phyloP scores from a whole-genome alignment of 1,140 invertebrate species.

The Lordiphosa stackelbergi region DNA sequence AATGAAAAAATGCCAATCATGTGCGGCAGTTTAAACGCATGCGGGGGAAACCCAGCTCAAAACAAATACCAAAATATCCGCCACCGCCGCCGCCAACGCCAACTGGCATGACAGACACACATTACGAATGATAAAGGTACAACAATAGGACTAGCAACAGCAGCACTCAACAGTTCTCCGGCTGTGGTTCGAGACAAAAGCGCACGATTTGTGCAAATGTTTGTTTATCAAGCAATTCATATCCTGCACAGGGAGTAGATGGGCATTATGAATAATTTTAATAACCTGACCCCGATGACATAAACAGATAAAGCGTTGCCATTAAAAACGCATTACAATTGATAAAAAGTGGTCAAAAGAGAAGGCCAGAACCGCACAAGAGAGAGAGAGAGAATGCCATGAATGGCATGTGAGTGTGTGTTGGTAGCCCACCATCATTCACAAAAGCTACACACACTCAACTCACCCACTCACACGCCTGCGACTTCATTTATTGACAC shows the following conservation, averaged over 20 bases:
- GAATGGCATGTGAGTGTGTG: constrained; percentile 29
- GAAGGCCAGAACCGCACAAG: constrained; percentile 1
- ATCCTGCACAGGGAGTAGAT: constrained; percentile 15
- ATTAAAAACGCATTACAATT: constrained; percentile 76
- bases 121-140: constrained; percentile 68
- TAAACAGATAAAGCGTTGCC: constrained; percentile 63
- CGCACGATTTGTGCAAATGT: constrained; percentile 44
- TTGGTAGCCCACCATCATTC: constrained; percentile 54
- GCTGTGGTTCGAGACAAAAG: constrained; percentile 29
- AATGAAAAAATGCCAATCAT: constrained; percentile 56
- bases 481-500: constrained; percentile 23
- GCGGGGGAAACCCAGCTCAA: constrained; percentile 51
- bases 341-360: constrained; percentile 35
- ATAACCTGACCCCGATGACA: constrained; percentile 61
- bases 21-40: constrained; percentile 10
- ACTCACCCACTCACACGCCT: constrained; percentile 9
- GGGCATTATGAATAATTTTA: constrained; percentile 64
- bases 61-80: constrained; percentile 22
- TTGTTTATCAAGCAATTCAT: constrained; percentile 46
- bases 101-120: constrained; percentile 58
- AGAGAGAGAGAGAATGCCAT: constrained; percentile 31
- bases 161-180: constrained; percentile 26
- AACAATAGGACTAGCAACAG: constrained; percentile 39
- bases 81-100: constrained; percentile 13
- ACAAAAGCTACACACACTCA: constrained; percentile 47